A percentile compares a stretch with the other conserved stretches of the same genome.
Evolutionary conservation across 2,113 vertebrate species (phyloP).

Genomic region (Cyprinus carpio): DNA sequence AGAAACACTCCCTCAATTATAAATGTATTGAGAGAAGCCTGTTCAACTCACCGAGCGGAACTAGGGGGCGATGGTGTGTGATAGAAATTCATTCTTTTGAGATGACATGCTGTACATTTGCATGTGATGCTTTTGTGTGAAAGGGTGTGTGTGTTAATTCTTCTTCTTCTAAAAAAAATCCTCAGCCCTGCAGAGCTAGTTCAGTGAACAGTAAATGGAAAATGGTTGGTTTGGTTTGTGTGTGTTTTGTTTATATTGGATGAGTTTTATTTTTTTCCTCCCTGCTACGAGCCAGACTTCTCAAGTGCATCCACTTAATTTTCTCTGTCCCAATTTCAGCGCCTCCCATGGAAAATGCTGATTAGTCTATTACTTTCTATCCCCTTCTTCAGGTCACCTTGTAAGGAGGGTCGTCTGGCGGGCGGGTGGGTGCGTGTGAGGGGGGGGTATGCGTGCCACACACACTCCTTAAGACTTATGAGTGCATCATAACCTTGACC

Average conservation of each 20-base stretch:
- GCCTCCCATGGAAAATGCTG: conserved; percentile 46
- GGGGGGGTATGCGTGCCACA: conserved; percentile 59
- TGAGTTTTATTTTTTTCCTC: background rate
- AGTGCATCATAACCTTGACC: conserved; percentile 74
- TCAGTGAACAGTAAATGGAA: background rate
- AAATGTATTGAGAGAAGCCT: conserved; percentile 70
- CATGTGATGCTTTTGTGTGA: conserved; percentile 67
- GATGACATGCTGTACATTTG: conserved; percentile 66
- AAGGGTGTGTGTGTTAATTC: conserved; percentile 24
- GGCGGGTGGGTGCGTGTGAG: conserved; percentile 50
- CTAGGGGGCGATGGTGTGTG: conserved; percentile 69
- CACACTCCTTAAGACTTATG: conserved; percentile 67
- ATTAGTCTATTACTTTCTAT: conserved; percentile 46
- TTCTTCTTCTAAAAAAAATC: background rate
- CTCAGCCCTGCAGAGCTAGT: background rate
- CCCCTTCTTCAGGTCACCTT: conserved; percentile 72
- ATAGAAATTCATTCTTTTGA: conserved; percentile 76
- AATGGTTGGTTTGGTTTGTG: background rate
- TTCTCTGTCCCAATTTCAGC: conserved; percentile 36
- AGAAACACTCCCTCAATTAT: conserved; percentile 75
- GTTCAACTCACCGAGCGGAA: conserved; percentile 68
- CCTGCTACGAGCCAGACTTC: background rate
- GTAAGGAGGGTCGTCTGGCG: conserved; percentile 60
- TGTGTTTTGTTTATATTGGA: background rate
- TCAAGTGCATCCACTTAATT: background rate